These are phyloP conservation scores for Urocolius indicus DNA, from an alignment of 2,113 vertebrate genomes.

Conservation along the genomic window DNA sequence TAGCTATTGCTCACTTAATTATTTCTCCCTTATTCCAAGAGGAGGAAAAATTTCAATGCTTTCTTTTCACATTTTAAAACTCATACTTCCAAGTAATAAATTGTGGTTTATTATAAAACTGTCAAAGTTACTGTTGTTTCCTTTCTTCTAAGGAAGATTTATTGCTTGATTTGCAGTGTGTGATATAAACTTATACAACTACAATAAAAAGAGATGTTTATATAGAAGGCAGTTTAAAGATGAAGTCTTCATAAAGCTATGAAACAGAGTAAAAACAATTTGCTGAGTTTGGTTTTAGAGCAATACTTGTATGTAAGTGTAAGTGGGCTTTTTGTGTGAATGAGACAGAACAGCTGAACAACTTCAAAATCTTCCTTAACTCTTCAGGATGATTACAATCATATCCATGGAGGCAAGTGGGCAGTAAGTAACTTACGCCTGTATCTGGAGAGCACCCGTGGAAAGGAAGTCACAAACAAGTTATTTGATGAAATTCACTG, in stretches of 20 bases:
- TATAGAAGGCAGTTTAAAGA: background rate
- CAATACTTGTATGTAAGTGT: background rate
- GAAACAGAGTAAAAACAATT: background rate
- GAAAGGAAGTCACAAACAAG: constrained; percentile 90
- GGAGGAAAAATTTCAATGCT: background rate
- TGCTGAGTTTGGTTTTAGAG: background rate
- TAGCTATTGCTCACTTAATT: background rate
- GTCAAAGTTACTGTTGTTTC: background rate
- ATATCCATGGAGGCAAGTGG: constrained; percentile 98
- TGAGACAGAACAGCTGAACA: background rate
- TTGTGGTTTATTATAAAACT: background rate
- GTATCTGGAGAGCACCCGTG: constrained; percentile 96
- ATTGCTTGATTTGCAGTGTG: background rate
- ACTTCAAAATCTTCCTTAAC: background rate
- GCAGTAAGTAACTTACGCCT: constrained; percentile 93
- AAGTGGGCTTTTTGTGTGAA: background rate
- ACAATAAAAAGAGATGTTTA: background rate
- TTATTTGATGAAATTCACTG: constrained; percentile 98
- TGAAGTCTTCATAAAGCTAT: background rate
- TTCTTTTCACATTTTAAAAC: background rate
- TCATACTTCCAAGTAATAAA: background rate
- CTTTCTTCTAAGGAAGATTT: background rate
- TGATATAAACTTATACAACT: background rate
- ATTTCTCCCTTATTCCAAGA: background rate
- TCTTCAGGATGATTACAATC: constrained; percentile 97